Conservation (phyloP, 2,888 invertebrate species). For the Quadroppia sp. region DNA sequence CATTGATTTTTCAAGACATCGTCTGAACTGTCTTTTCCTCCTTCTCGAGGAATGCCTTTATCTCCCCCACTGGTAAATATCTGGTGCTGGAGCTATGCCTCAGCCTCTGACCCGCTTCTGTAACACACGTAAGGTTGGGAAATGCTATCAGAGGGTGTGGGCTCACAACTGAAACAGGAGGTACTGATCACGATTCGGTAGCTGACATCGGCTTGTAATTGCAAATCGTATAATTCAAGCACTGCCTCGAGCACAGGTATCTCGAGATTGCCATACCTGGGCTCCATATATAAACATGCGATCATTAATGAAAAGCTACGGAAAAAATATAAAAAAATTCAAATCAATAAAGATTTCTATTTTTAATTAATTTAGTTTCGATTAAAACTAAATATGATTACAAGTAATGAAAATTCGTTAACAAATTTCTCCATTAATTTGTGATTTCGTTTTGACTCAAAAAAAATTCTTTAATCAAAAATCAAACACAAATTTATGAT, state of each 20-base stretch:
- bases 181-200: conserved; percentile 37
- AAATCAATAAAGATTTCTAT: conserved; percentile 11
- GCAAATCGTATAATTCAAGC: conserved; percentile 34
- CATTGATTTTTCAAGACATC: conserved; percentile 12
- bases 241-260: conserved; percentile 16
- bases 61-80: conserved; percentile 32
- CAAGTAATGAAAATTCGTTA: background rate
- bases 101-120: conserved; percentile 33
- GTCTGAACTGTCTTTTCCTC: conserved; percentile 20
- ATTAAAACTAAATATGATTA: background rate
- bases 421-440: background rate
- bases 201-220: conserved; percentile 37
- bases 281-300: background rate
- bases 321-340: too few species aligned
- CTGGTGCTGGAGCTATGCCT: background rate
- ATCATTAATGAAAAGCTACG: conserved; percentile 23
- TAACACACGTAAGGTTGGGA: conserved; percentile 22
- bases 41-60: conserved; percentile 10
- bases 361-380: conserved; percentile 25
- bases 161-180: conserved; percentile 30
- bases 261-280: background rate
- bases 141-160: conserved; percentile 36
- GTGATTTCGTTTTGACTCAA: background rate
- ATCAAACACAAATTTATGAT: background rate
- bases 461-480: background rate